Evolutionary conservation across 2,113 vertebrate species (phyloP), one percentile per base, ranked within the genome.

Genomic region (Callospermophilus lateralis): DNA sequence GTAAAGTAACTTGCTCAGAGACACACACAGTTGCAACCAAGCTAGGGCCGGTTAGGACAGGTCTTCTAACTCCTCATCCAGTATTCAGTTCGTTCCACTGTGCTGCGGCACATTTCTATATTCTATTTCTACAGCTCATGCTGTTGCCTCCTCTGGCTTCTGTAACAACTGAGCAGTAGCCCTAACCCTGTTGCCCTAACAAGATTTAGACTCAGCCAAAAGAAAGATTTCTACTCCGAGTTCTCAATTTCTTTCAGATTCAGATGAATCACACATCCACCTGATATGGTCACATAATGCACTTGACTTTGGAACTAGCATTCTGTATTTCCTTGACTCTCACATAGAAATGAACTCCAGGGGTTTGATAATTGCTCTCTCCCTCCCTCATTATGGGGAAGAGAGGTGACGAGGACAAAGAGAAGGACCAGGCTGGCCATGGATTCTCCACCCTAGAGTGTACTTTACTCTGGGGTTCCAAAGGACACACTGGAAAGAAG

Each of bases 101-200:
- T 1, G 9, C 22, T 0, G 4, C 2, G 26, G 28, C 74, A 10
- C 8, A 3, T 26, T 63, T 83, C 53, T 12, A 1, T 11, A n/a
- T 9, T 42, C 20, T n/a, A 4, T 30, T 51, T 68, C 84, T 76
- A 19, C 42, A 13, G 3, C 48, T 58, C 34, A 24, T 19, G 16
- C 19, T 63, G 73, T 51, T 73, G 68, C 39, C 15, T 39, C 8
- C 70, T 28, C 22, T 15, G 53, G 45, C 48, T 93, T 45, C 42
- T 55, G 11, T 26, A 42, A 24, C 58, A 63, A 45, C 48, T 61
- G 22, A 87, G 84, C 13, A 42, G 63, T 37, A 48, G 72, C 37
- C 45, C 55, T 63, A 61, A 89, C 45, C 37, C 61, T 42, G 17
- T 20, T 74, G 48, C 45, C 48, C 85, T 67, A 32, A 74, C 4